Base-by-base conservation (phyloP, 2,797 vertebrate species). In the Sebastes wilsoni region DNA sequence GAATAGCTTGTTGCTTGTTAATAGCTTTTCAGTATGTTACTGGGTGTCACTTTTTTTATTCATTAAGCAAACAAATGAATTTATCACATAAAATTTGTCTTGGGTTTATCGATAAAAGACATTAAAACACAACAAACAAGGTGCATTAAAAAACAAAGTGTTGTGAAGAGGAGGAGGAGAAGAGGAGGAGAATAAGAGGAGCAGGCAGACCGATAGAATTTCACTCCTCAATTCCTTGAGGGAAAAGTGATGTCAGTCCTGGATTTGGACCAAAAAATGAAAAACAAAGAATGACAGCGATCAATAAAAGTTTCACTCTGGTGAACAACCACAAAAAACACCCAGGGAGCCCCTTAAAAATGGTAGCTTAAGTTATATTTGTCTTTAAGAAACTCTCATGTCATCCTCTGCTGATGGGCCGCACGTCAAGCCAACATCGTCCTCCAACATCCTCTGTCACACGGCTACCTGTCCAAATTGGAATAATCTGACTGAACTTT, bases 51-150 rank as follows among this genome's bases (percentile, higher is more conserved):
- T 30, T 67, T 32, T 38, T 52, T 61, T 1, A 7, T 69, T 27
- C 8, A 65, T 20, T 36, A 11, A 54, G 13, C 8, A 61, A 59
- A 74, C n/a, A 58, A 59, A 68, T n/a, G 1, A 1, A 70, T 79
- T 36, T 13, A 23, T 59, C n/a, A 65, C 42, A 55, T 8, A 12
- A 69, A 14, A 6, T 6, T 32, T 20, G 9, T 18, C 14, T 16
- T 11, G 13, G 20, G 68, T 69, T 69, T 25, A 69, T 27, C 14
- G 5, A 66, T 30, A 30, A 14, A 36, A 2, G 2, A 75, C 6
- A 38, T 52, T 1, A 30, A 67, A 58, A 74, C n/a, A 59, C 38
- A 61, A 55, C 54, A 75, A 87, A 81, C 23, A 79, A 66, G 71
- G 7, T 67, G 13, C 55, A 30, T 36, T 54, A 70, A 67, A 72